Percentiles rank a stretch among this genome's conserved stretches.
These are phyloP conservation scores for Peromyscus aztecus DNA, from an alignment of 2,797 vertebrate genomes.

Conservation along the genomic window DNA sequence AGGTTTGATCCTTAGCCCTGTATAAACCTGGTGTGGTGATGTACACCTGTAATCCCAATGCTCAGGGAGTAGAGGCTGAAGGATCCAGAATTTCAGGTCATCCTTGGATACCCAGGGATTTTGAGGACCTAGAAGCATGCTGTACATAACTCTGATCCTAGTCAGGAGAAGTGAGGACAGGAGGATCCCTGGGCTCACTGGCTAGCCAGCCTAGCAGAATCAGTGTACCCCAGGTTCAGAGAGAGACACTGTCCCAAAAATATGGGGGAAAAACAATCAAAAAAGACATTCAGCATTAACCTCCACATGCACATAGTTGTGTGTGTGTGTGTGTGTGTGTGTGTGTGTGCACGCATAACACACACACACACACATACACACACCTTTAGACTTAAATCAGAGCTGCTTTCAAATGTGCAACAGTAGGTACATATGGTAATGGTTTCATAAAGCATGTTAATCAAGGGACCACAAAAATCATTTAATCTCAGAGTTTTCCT, in stretches of 20 bases:
- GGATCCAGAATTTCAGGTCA: not conserved
- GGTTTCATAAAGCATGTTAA: constrained; percentile 75
- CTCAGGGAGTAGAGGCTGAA: not conserved
- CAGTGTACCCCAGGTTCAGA: not conserved
- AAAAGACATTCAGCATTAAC: not conserved
- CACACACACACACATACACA: not conserved
- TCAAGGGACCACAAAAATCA: constrained; percentile 76
- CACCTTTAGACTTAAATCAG: not conserved
- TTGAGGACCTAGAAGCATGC: not conserved
- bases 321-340: too few relatives aligned
- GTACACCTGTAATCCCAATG: not conserved
- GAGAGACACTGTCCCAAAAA: not conserved
- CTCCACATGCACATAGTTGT: not conserved
- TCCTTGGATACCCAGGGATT: not conserved
- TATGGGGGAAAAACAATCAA: not conserved
- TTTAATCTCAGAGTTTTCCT: constrained; percentile 76
- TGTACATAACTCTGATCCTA: not conserved
- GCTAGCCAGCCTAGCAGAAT: not conserved
- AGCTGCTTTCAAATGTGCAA: constrained; percentile 55
- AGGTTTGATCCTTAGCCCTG: not conserved
- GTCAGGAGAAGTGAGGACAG: not conserved
- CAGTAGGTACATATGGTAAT: constrained; percentile 49
- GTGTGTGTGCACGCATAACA: not conserved
- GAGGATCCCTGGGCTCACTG: not conserved
- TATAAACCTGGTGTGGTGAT: not conserved